phyloP scores from a whole-genome alignment of 2,113 vertebrate genomes.

The Catharus minimus region DNA sequence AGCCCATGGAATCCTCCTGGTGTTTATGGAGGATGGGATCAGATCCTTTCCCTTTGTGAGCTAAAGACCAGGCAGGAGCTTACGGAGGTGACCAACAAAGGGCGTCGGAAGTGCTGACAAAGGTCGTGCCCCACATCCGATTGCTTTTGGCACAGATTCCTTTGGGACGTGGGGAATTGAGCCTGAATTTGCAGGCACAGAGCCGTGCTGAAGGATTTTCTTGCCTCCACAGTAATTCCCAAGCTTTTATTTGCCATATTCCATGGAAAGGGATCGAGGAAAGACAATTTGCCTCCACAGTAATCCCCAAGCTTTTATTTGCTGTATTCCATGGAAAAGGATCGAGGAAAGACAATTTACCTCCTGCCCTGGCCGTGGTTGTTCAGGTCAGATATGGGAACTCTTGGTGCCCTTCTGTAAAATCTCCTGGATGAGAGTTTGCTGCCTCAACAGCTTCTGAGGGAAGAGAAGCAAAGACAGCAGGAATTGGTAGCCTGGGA shows the following conservation, averaged over 20 bases:
- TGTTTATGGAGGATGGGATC: constrained; percentile 17
- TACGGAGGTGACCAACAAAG: not conserved
- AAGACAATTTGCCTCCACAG: not conserved
- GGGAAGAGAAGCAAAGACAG: not conserved
- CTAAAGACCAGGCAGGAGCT: not conserved
- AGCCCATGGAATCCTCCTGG: constrained; percentile 31
- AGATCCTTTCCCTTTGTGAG: not conserved
- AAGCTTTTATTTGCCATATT: not conserved
- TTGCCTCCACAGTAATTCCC: not conserved
- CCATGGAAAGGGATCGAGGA: not conserved
- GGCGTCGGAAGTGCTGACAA: not conserved
- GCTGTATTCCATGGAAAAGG: not conserved
- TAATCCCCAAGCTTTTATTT: not conserved
- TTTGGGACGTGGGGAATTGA: not conserved
- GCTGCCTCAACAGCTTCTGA: not conserved
- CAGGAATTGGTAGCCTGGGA: not conserved
- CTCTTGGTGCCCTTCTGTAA: not conserved
- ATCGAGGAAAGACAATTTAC: not conserved
- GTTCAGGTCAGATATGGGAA: accelerated
- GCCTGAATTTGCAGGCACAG: not conserved
- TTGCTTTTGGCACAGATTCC: not conserved
- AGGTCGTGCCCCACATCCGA: not conserved
- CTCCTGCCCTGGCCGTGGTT: accelerated
- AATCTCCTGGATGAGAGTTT: not conserved
- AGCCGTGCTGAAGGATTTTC: not conserved